These are phyloP conservation scores for Lithobates pipiens DNA, from an alignment of 2,797 vertebrate species.

Conservation along the genomic window DNA sequence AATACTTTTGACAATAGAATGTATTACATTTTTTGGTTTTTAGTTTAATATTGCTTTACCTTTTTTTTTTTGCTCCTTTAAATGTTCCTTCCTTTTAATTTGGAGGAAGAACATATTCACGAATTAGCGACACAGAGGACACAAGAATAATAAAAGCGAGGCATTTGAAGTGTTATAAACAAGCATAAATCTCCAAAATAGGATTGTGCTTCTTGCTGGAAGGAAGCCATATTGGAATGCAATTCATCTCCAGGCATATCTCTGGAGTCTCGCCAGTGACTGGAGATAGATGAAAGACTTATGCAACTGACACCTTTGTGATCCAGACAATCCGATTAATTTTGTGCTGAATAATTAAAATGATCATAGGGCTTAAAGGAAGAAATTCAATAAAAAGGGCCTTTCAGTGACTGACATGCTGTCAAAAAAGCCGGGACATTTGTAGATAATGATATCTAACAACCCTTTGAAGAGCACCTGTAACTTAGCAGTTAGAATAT, in stretches of 20 bases:
- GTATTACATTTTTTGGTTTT: no score
- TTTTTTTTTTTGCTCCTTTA: neutral
- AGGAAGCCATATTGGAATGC: constrained; percentile 6
- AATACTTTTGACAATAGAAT: no score
- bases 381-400: constrained; percentile 1
- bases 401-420: neutral
- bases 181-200: constrained; percentile 10
- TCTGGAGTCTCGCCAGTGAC: neutral
- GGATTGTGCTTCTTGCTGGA: constrained; percentile 5
- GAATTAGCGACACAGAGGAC: neutral
- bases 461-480: neutral
- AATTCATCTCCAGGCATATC: neutral
- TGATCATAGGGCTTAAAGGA: neutral
- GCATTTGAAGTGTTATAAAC: neutral
- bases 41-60: neutral
- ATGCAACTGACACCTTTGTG: constrained; percentile 2
- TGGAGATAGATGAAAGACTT: constrained; percentile 9
- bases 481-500: neutral
- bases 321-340: constrained; percentile 2
- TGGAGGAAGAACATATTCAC: neutral
- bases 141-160: neutral
- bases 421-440: neutral
- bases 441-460: neutral
- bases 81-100: neutral
- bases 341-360: constrained; percentile 3